Conservation (phyloP, 2,888 invertebrate species). For the Drosophila mulleri region DNA sequence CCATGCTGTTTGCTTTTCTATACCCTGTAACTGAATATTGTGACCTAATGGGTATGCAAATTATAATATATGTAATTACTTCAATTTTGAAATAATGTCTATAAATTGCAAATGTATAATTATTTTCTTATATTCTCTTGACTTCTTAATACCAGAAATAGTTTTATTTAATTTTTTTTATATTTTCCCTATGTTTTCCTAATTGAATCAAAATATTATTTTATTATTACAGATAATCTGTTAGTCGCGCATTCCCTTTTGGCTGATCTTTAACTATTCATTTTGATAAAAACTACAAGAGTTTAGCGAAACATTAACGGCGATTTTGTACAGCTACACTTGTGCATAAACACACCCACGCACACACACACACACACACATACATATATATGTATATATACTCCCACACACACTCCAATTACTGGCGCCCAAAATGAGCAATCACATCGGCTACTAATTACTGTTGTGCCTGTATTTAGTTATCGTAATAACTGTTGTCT, state of each 20-base stretch:
- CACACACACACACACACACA: slow-evolving; percentile 21
- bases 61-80: too few relatives aligned
- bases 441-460: slow-evolving; percentile 44
- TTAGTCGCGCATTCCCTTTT: background rate
- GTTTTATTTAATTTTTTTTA: background rate
- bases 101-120: too few relatives aligned
- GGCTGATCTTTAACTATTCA: slow-evolving; percentile 8
- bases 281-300: slow-evolving; percentile 71
- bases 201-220: background rate
- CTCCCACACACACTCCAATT: slow-evolving; percentile 27
- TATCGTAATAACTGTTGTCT: slow-evolving; percentile 47
- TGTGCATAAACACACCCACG: slow-evolving; percentile 14
- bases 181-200: background rate
- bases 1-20: background rate
- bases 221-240: slow-evolving; percentile 6
- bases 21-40: background rate
- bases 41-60: background rate
- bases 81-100: too few relatives aligned
- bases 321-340: slow-evolving; percentile 52
- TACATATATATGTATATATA: slow-evolving; percentile 15
- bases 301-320: slow-evolving; percentile 64
- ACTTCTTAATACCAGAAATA: background rate
- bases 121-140: too few relatives aligned
- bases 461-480: slow-evolving; percentile 34
- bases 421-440: slow-evolving; percentile 56